Conservation (phyloP, 2,797 vertebrate genomes). For the Ispidina picta region DNA sequence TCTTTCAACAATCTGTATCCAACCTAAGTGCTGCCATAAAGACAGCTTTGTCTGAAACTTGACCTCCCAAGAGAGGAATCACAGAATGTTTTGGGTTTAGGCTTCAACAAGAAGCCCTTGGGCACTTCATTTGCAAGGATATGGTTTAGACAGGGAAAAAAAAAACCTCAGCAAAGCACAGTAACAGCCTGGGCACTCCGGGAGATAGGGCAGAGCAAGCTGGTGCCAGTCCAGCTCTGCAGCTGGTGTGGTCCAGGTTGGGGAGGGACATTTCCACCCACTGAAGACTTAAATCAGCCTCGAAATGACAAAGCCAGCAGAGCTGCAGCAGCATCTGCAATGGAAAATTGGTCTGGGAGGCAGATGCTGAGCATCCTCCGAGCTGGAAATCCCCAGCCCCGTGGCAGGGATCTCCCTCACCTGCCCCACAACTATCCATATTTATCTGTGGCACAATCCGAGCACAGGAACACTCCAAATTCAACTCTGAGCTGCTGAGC, state of each 20-base stretch:
- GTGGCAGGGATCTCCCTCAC: neutral
- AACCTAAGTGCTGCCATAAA: neutral
- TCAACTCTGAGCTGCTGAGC: neutral
- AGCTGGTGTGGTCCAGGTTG: accelerated
- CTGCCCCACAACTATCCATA: accelerated
- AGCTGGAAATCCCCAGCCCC: neutral
- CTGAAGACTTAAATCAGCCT: neutral
- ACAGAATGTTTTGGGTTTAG: neutral
- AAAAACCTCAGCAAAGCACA: neutral
- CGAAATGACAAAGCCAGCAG: accelerated
- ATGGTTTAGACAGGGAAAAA: neutral
- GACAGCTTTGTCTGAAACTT: neutral
- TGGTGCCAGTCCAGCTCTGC: neutral
- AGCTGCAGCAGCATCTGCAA: neutral
- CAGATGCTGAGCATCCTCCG: neutral
- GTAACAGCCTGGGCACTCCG: accelerated
- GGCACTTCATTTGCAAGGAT: neutral
- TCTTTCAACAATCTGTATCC: neutral
- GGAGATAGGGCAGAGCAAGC: neutral
- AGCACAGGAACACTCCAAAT: neutral
- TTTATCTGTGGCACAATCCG: neutral
- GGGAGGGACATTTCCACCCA: accelerated
- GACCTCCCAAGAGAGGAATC: neutral
- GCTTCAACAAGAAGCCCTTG: neutral
- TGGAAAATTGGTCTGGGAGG: neutral